These are phyloP conservation scores for Poecilus cupreus DNA, from an alignment of 2,888 invertebrate species.

Conservation along the genomic window DNA sequence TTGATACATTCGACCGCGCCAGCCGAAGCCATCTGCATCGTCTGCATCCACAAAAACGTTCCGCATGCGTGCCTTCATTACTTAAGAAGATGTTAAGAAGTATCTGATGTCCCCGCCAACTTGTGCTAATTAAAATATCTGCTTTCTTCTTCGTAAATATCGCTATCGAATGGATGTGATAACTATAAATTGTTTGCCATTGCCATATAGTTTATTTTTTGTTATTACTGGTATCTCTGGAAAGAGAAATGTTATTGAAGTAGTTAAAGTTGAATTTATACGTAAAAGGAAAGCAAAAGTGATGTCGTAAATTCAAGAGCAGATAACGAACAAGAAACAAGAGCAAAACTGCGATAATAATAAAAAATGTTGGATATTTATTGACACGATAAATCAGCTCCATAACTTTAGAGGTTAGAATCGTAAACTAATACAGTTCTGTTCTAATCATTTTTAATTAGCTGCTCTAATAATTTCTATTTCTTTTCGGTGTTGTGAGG, in stretches of 20 bases:
- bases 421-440: no score
- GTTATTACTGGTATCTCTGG: constrained; percentile 4
- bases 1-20: neutral
- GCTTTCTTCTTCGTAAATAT: constrained; percentile 30
- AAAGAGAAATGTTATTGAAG: constrained; percentile 24
- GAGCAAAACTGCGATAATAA: neutral
- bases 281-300: constrained; percentile 33
- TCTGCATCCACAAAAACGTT: constrained; percentile 3
- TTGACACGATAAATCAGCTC: no score
- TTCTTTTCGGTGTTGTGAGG: no score
- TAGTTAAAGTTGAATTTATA: constrained; percentile 34
- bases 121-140: constrained; percentile 47
- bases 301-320: constrained; percentile 7
- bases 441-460: no score
- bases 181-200: constrained; percentile 42
- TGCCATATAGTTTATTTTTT: neutral
- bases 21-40: neutral
- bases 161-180: constrained; percentile 17
- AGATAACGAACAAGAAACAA: constrained; percentile 31
- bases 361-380: no score
- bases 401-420: no score
- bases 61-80: neutral
- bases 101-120: constrained; percentile 15
- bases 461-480: no score
- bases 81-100: neutral